A percentile compares a stretch with the other conserved stretches of the same genome.
These are phyloP conservation scores for Hippasteria phrygiana DNA, from an alignment of 53 echinoderm and acorn worm genomes.

Conservation along the genomic window DNA sequence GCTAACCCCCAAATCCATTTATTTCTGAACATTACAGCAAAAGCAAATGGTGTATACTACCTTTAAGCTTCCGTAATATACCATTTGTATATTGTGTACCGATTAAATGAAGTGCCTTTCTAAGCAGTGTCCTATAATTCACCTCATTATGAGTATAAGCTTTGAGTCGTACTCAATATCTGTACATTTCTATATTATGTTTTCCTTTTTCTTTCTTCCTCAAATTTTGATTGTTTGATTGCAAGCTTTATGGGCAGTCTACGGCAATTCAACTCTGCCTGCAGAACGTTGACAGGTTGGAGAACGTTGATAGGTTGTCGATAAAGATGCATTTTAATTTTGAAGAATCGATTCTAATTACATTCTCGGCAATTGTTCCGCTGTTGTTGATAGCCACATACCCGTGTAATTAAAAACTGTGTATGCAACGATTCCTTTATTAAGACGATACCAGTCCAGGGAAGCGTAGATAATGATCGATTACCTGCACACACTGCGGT, in stretches of 20 bases:
- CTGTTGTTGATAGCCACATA: neutral
- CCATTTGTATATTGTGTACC: no score
- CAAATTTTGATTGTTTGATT: neutral
- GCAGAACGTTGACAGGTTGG: neutral
- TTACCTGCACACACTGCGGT: neutral
- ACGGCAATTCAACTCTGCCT: neutral
- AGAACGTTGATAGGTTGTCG: neutral
- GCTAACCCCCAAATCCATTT: no score
- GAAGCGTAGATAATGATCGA: neutral
- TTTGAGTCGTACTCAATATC: no score
- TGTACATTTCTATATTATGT: no score
- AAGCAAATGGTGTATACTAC: no score
- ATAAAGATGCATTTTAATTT: conserved; percentile 16
- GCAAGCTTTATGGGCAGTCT: neutral
- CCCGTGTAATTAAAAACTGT: conserved; percentile 10
- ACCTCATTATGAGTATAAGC: no score
- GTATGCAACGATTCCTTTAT: neutral
- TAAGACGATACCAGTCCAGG: neutral
- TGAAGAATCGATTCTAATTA: conserved; percentile 6
- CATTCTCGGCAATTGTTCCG: neutral
- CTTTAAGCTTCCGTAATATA: no score
- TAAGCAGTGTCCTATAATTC: no score
- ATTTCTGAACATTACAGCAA: no score
- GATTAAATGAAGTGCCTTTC: no score
- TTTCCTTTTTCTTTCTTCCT: no score